Conservation (phyloP, 2,797 vertebrate species). For the Myotis pilosus region DNA sequence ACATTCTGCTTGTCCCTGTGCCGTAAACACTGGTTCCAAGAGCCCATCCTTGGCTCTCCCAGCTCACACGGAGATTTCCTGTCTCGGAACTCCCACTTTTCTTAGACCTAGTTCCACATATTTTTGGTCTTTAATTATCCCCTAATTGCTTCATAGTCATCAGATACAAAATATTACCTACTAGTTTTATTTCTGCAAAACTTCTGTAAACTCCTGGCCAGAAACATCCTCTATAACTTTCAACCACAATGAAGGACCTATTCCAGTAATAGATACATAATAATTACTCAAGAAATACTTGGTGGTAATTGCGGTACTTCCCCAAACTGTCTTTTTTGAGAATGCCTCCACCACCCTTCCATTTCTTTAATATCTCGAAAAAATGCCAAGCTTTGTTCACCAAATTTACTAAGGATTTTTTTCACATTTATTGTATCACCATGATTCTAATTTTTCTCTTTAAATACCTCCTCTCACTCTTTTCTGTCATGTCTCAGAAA, state of each 20-base stretch:
- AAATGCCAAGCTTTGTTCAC: neutral
- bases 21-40: neutral
- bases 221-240: neutral
- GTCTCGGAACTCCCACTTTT: neutral
- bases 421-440: neutral
- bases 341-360: neutral
- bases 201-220: too few relatives aligned
- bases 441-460: neutral
- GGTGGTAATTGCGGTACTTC: neutral
- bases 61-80: neutral
- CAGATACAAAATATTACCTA: neutral
- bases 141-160: neutral
- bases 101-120: neutral
- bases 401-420: neutral
- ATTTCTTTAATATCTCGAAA: neutral
- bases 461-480: neutral
- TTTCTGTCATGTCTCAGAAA: neutral
- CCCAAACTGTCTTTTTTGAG: neutral
- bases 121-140: neutral
- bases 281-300: constrained; percentile 6
- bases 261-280: neutral
- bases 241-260: neutral
- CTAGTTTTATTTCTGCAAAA: constrained; percentile 37
- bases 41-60: neutral
- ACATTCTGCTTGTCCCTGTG: neutral